Evolutionary conservation across 2,113 vertebrate genomes (phyloP), one percentile per base, ranked within the genome.

Genomic region (Notarius quadriscutis): DNA sequence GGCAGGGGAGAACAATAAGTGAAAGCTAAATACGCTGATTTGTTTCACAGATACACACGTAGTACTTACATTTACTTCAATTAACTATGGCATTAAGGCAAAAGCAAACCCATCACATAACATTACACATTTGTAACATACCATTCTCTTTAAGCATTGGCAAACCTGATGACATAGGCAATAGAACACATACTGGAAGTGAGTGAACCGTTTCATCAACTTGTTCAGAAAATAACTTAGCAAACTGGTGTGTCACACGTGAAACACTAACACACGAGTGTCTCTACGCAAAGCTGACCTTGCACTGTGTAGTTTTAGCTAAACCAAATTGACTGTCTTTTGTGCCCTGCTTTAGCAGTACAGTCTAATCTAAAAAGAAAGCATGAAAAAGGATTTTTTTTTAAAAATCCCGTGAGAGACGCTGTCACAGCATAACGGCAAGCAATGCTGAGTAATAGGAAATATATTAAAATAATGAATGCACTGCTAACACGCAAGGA

Each of bases 201-300:
- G 57, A 82, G 14, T 53, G n/a, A 83, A 83, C 0, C 25, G n/a
- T 57, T 80, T 41, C 51, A 60, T 62, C 12, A 83, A 53, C 55
- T 65, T 67, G 65, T 22, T 69, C 30, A 55, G 67, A 87, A 51
- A 55, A 82, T 87, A 83, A 72, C 20, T 74, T 80, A 48, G 63
- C 34, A 87, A 25, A 51, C 69, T 60, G 60, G 77, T 83, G 55
- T 82, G 83, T 27, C 77, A 67, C 27, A 77, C 77, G 69, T 69
- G 65, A 77, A 65, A 86, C 72, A 50, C 30, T 17, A 78, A 63
- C 72, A 88, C 72, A 81, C 27, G 50, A 83, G 34, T 72, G 65
- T 87, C 74, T 65, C 71, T 34, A 83, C 58, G 34, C 25, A n/a
- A 88, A 14, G 80, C 84, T 83, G 67, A 86, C 89, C 75, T 51